Percentiles rank a stretch among this genome's conserved stretches.
phyloP scores from a whole-genome alignment of 2,797 vertebrate species.

The Microctenopoma stevenorrisi region DNA sequence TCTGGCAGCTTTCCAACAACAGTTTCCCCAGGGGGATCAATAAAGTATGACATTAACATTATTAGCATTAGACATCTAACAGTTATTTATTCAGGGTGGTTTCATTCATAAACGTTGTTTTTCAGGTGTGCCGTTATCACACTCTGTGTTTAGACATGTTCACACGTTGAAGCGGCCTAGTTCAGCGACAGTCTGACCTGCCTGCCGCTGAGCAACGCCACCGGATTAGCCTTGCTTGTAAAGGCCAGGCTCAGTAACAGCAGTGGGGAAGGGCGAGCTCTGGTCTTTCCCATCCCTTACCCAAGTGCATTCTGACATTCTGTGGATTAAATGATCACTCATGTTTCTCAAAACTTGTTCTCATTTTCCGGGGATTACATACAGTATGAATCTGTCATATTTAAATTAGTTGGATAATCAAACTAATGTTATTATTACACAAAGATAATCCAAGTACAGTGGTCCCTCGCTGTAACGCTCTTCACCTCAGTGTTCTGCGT shows the following conservation, averaged over 20 bases:
- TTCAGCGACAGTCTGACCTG: slow-evolving; percentile 19
- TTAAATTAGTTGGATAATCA: too few relatives aligned
- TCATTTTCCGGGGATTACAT: background rate
- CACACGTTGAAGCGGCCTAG: slow-evolving; percentile 17
- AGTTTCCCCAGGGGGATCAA: too few relatives aligned
- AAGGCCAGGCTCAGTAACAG: slow-evolving; percentile 8
- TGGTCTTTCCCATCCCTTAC: background rate
- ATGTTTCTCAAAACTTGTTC: background rate
- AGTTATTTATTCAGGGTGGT: slow-evolving; percentile 21
- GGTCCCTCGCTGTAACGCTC: too few relatives aligned
- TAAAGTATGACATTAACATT: too few relatives aligned
- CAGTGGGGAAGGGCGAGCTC: background rate
- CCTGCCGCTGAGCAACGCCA: background rate
- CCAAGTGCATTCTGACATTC: background rate
- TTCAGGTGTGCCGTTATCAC: slow-evolving; percentile 9
- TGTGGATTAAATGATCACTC: background rate
- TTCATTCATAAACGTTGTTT: slow-evolving; percentile 13
- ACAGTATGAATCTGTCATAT: too few relatives aligned
- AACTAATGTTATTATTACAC: too few relatives aligned
- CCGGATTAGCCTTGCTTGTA: background rate
- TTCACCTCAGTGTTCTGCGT: too few relatives aligned
- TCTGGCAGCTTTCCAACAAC: too few relatives aligned
- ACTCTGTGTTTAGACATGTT: slow-evolving; percentile 1
- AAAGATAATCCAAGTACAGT: too few relatives aligned
- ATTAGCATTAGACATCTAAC: slow-evolving; percentile 1